These are phyloP conservation scores for Sterrhoptilus dennistouni DNA, from an alignment of 2,113 vertebrate species.

Conservation along the genomic window DNA sequence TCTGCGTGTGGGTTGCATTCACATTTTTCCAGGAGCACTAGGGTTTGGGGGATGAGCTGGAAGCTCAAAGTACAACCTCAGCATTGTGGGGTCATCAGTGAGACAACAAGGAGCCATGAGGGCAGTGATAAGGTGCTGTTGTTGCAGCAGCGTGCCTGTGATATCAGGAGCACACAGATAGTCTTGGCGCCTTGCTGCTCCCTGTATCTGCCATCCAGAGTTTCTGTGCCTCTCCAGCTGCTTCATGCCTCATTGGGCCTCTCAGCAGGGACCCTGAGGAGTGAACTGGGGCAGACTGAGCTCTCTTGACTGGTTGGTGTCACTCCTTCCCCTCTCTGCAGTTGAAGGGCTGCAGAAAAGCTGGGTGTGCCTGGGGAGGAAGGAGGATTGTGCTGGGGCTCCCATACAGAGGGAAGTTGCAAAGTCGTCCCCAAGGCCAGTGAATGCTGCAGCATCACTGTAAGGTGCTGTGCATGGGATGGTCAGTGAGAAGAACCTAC, in stretches of 20 bases:
- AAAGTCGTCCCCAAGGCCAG: background rate
- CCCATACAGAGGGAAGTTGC: background rate
- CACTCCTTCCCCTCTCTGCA: background rate
- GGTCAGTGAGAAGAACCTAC: background rate
- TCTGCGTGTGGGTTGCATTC: background rate
- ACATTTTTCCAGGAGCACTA: background rate
- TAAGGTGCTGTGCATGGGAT: background rate
- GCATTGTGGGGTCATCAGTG: background rate
- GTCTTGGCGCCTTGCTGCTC: fast-evolving
- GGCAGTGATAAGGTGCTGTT: background rate
- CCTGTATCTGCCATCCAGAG: background rate
- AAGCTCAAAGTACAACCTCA: background rate
- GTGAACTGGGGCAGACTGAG: background rate
- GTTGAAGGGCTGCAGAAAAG: background rate
- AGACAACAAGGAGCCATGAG: background rate
- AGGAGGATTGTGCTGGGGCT: background rate
- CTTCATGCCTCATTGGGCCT: background rate
- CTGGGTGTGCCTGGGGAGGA: background rate
- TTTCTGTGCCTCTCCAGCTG: background rate
- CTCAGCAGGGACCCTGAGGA: background rate
- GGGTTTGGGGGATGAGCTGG: background rate
- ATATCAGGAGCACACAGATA: fast-evolving
- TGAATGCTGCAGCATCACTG: background rate
- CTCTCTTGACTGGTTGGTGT: background rate
- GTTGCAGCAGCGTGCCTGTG: fast-evolving